Base-by-base conservation (phyloP, 2,888 invertebrate species). In the Lasioglossum morio region DNA sequence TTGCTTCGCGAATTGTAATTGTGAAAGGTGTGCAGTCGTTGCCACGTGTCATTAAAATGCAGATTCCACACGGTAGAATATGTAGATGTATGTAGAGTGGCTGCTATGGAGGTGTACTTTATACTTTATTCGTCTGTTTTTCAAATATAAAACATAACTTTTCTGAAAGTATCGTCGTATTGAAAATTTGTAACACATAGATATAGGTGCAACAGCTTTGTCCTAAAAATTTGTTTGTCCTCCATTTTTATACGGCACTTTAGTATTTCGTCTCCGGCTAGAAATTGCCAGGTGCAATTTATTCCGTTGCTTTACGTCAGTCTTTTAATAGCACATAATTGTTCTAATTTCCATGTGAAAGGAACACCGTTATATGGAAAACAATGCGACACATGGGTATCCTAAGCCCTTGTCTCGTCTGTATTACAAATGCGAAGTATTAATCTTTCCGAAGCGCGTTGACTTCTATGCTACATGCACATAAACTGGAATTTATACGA, bases 321-420 rank as follows among this genome's bases (percentile, higher is more conserved):
- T 16, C 5, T 27, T 27, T 63, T 63, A 63, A 76, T 63, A 27
- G 27, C 27, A 4, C 7, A n/a, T 30, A 63, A 66, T 66, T 43
- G 57, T 66, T 63, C 8, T 12, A 63, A 76, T 76, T 63, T 76
- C 27, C 76, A 76, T 76, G 43, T 43, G 63, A 76, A 66, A 27
- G 57, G 43, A 43, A 14, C 34, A 19, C 23, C 23, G 63, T 46
- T 43, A 43, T 40, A n/a, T 63, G 27, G 40, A 63, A 60, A 76
- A 43, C 63, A 66, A 66, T 46, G 23, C 27, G 4, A 43, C 43
- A 76, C 30, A 60, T 63, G 40, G 76, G 14, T 30, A 30, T 4
- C 14, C 57, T 27, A 16, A 63, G 60, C 27, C 8, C 8, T 63
- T 63, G 63, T 14, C 63, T 19, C 19, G 63, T 30, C 63, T 63